phyloP scores from a whole-genome alignment of 2,113 vertebrate species.

The Atrichornis clamosus region DNA sequence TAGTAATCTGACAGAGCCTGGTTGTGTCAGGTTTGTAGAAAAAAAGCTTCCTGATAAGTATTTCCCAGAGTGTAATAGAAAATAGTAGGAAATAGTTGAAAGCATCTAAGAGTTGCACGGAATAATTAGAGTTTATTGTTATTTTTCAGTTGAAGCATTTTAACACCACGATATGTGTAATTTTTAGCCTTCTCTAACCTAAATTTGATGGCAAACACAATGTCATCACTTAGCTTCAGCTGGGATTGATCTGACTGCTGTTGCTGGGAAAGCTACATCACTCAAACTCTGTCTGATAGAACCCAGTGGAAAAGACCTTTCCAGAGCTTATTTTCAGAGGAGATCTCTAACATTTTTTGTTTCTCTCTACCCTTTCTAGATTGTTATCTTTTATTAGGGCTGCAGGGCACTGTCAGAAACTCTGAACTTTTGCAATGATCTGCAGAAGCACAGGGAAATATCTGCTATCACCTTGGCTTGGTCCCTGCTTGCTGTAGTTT shows the following conservation, averaged over 20 bases:
- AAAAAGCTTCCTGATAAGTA: background rate
- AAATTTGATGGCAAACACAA: background rate
- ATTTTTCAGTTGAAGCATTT: background rate
- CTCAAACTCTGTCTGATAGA: background rate
- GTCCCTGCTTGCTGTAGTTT: background rate
- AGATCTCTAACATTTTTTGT: background rate
- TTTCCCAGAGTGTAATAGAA: background rate
- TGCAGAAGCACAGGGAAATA: background rate
- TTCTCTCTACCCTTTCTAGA: background rate
- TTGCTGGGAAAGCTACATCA: background rate
- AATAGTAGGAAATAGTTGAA: background rate
- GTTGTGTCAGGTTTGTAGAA: background rate
- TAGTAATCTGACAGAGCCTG: background rate
- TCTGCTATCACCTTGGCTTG: background rate
- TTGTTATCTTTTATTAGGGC: background rate
- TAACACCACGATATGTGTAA: background rate
- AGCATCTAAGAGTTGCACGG: background rate
- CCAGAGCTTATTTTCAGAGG: background rate
- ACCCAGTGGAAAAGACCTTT: background rate
- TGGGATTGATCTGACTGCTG: background rate
- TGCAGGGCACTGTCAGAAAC: background rate
- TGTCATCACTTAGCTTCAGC: background rate
- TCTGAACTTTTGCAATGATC: background rate
- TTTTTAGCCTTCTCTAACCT: background rate
- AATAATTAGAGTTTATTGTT: background rate